Evolutionary conservation across 2,113 vertebrate species (phyloP).

Genomic region (Oxyruncus cristatus): DNA sequence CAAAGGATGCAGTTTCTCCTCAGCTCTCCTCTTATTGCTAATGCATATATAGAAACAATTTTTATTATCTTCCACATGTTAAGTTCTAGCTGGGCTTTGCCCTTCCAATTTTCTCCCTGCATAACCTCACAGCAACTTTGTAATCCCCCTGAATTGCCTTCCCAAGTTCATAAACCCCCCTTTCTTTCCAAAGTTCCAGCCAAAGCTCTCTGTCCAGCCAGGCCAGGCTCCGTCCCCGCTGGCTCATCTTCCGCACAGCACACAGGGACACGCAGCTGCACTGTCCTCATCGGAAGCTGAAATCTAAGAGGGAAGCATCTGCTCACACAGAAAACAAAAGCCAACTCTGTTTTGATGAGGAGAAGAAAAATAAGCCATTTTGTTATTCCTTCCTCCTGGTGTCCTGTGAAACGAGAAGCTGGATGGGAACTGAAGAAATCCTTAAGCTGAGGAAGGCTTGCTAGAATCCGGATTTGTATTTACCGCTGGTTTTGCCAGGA

Average conservation of each 20-base stretch:
- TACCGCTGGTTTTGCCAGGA: background rate
- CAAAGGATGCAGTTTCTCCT: background rate
- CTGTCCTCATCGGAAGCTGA: background rate
- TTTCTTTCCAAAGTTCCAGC: background rate
- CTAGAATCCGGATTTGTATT: background rate
- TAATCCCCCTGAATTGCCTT: background rate
- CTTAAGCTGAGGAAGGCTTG: background rate
- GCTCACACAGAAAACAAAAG: background rate
- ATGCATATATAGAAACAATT: background rate
- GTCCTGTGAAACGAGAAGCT: background rate
- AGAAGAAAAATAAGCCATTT: background rate
- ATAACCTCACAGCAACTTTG: background rate
- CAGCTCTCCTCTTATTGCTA: background rate
- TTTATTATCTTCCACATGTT: fast-evolving
- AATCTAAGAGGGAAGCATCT: background rate
- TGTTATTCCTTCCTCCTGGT: background rate
- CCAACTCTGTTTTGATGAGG: background rate
- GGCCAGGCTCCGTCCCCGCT: background rate
- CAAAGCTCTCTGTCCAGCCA: background rate
- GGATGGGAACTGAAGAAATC: background rate
- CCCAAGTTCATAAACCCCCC: background rate
- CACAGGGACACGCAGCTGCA: background rate
- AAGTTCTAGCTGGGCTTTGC: background rate
- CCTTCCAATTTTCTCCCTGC: background rate
- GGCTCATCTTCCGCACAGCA: background rate